phyloP scores from a whole-genome alignment of 2,888 invertebrate genomes.

The Acanthopleura granulata region DNA sequence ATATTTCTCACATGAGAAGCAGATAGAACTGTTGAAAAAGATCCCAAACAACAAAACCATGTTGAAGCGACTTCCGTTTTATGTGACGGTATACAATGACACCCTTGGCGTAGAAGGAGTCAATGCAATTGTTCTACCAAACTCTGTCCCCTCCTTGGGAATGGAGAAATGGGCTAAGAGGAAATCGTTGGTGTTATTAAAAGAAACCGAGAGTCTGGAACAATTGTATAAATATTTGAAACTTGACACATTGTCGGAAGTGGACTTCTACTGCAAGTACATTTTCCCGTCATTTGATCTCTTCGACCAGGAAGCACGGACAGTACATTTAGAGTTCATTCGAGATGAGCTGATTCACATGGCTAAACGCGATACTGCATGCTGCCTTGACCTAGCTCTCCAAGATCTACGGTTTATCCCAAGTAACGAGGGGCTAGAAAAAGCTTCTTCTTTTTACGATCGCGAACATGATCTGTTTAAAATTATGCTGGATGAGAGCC shows the following conservation, averaged over 20 bases:
- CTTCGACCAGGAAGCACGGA: constrained; percentile 17
- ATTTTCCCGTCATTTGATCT: constrained; percentile 28
- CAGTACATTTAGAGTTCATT: constrained; percentile 25
- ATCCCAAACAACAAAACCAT: background rate
- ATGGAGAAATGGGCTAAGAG: constrained; percentile 21
- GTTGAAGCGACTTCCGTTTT: background rate
- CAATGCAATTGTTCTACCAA: background rate
- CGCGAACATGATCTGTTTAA: constrained; percentile 38
- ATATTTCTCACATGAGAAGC: too few species aligned
- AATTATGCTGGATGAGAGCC: constrained; percentile 36
- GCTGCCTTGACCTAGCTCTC: constrained; percentile 31
- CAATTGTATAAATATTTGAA: constrained; percentile 33
- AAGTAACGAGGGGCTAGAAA: constrained; percentile 30
- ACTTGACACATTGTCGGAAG: constrained; percentile 18
- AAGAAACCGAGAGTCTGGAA: constrained; percentile 22
- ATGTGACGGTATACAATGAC: background rate
- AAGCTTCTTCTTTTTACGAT: constrained; percentile 44
- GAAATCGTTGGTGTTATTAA: constrained; percentile 18
- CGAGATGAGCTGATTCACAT: background rate
- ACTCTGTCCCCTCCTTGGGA: constrained; percentile 8
- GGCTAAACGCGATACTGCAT: constrained; percentile 23
- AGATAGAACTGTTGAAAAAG: too few species aligned
- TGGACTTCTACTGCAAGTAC: constrained; percentile 29
- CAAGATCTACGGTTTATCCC: constrained; percentile 32
- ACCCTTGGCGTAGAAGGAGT: background rate